Percentiles rank a stretch among this genome's conserved stretches.
Conservation (phyloP, 1,140 invertebrate species). For the Bombus confusus region DNA sequence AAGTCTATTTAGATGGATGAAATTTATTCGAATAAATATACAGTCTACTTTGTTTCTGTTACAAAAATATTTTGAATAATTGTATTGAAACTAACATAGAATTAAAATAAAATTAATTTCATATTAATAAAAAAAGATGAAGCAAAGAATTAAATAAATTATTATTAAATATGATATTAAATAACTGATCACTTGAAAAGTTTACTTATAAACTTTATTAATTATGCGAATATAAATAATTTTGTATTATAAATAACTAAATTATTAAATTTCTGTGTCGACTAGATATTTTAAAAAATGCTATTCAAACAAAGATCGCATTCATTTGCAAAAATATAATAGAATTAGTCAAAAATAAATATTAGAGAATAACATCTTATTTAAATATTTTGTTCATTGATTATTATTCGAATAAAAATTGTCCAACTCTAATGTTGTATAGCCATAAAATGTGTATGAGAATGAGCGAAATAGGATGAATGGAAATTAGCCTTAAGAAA, state of each 20-base stretch:
- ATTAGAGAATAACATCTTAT: background rate
- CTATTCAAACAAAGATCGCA: background rate
- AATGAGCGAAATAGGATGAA: conserved; percentile 12
- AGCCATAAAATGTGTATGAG: conserved; percentile 34
- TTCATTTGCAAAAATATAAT: background rate
- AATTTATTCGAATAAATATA: conserved; percentile 35
- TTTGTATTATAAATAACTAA: background rate
- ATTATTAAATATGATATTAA: background rate
- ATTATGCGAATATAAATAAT: background rate
- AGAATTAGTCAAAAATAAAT: background rate
- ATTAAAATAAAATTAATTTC: conserved; percentile 1
- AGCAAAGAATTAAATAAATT: background rate
- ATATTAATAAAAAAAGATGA: background rate
- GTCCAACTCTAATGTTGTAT: conserved; percentile 53
- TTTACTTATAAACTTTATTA: background rate
- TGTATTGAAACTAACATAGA: background rate
- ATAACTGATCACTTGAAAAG: background rate
- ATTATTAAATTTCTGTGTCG: background rate
- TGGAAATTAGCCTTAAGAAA: conserved; percentile 20
- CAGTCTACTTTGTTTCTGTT: background rate
- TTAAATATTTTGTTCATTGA: conserved; percentile 1
- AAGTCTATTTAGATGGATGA: conserved; percentile 14
- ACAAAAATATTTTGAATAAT: background rate
- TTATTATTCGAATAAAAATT: conserved; percentile 49
- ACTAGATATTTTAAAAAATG: background rate